Evolutionary conservation across 2,888 invertebrate genomes (phyloP).

Genomic region (Acleris sparsana): DNA sequence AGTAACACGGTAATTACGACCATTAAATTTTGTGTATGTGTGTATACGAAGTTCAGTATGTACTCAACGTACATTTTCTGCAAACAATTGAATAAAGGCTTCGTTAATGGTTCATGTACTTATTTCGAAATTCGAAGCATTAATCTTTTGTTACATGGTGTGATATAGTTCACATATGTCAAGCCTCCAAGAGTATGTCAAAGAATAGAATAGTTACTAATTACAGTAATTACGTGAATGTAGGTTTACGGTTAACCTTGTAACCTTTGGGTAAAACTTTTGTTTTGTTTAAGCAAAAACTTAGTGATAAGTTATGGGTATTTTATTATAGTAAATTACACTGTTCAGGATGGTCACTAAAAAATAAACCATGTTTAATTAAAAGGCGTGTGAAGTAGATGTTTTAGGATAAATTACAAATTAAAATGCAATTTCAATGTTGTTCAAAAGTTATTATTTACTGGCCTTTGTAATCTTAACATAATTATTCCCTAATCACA

Average conservation of each 20-base stretch:
- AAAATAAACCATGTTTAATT: not conserved
- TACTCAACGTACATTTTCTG: constrained; percentile 1
- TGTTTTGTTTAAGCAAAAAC: not conserved
- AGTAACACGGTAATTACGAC: constrained; percentile 2
- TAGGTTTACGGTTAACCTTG: not conserved
- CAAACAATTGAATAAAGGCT: constrained; percentile 17
- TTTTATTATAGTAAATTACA: not conserved
- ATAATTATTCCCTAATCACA: constrained; percentile 8
- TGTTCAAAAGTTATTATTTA: not conserved
- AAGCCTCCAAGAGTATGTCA: not conserved
- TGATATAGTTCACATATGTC: constrained; percentile 6
- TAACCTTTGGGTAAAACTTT: not conserved
- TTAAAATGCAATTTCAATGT: not conserved
- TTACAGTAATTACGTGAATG: not conserved
- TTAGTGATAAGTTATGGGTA: not conserved
- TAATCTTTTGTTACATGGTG: not conserved
- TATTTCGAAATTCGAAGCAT: not conserved
- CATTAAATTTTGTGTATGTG: not conserved
- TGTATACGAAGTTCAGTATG: not conserved
- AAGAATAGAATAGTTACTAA: not conserved
- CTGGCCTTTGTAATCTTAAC: not conserved
- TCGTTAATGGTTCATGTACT: not conserved
- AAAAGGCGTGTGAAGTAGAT: too few species aligned
- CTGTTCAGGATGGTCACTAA: not conserved
- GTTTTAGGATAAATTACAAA: not conserved